Evolutionary conservation across 2,113 vertebrate genomes (phyloP), one percentile per base, ranked within the genome.

Genomic region (Vidua macroura): DNA sequence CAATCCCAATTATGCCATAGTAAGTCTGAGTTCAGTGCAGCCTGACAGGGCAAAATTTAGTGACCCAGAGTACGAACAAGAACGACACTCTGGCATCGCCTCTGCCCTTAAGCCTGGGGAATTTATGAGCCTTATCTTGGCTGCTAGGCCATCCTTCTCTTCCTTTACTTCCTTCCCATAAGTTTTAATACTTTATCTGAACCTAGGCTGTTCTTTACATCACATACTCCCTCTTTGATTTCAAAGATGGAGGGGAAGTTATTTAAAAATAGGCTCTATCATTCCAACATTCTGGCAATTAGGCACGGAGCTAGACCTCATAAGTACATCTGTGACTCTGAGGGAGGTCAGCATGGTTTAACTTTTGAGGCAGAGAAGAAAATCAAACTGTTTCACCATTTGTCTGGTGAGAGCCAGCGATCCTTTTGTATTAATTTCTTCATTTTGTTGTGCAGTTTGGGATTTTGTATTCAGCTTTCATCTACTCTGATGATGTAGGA

Each of bases 241-340:
- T 96, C 87, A 90, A 83, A 95, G 86, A 93, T 44, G 64, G 94
- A 95, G 93, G 93, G 93, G 91, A 92, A 94, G 91, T 94, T 93
- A 93, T 93, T 95, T 96, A 95, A 95, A 96, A 96, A 92, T 83
- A 94, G 92, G 63, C 72, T 89, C 55, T 56, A 48, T 67, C 43
- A 27, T 85, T 59, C n/a, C 66, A 79, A 39, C 0, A 0, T 74
- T 91, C 78, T 95, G 84, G 84, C 88, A 95, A 85, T 77, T 74
- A 95, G 90, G 75, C 91, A 96, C 64, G 68, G 70, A 97, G 55
- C 92, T 87, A 70, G 90, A 37, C 80, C 92, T 92, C 10, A 0
- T 83, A 31, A 89, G 68, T 87, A 88, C 92, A 94, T 82, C 94
- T 96, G 95, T 66, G 91, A 24, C 94, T 92, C 92, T 84, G 74